Evolutionary conservation across 2,113 vertebrate genomes (phyloP), one percentile per base, ranked within the genome.

Genomic region (Catharus bicknelli): DNA sequence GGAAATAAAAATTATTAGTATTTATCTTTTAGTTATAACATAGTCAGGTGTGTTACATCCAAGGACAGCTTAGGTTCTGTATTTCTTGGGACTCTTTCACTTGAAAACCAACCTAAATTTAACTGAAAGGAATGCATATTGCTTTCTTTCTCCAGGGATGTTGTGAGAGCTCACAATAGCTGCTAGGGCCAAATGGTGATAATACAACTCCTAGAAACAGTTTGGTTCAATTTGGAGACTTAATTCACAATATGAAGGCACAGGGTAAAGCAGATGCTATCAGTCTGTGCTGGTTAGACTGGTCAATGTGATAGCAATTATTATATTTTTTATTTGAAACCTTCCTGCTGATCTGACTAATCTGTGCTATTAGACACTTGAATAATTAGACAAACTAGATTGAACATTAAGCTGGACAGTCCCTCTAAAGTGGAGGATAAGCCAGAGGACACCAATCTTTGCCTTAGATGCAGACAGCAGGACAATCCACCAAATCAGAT

Each of bases 181-280:
- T 83, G 51, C 64, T 75, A 59, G 79, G 85, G 26, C 64, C 62
- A 86, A 88, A 72, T 63, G 36, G 57, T 86, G 83, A 83, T 88
- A 92, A 78, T 42, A 84, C 3, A 25, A 34, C 40, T 78, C 58
- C 86, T 86, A 63, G 68, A 90, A 90, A 76, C 17, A n/a, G 30
- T 86, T 94, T 75, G n/a, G 72, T 51, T 93, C 73, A 55, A 57
- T 92, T 88, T 86, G 76, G 64, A 94, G 64, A 74, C 79, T 90
- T 88, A 57, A 88, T 86, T 90, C 91, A 68, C 61, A 78, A 23
- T 13, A 76, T 7, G 29, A 86, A 86, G 76, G 42, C 45, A 58
- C 1, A 1, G 25, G 72, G 27, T 81, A 88, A 83, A 93, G 47
- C 59, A 91, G 63, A 80, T 86, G 68, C 7, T 72, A 42, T 66